Conservation (phyloP, 2,113 vertebrate species). For the Lanius ludovicianus region DNA sequence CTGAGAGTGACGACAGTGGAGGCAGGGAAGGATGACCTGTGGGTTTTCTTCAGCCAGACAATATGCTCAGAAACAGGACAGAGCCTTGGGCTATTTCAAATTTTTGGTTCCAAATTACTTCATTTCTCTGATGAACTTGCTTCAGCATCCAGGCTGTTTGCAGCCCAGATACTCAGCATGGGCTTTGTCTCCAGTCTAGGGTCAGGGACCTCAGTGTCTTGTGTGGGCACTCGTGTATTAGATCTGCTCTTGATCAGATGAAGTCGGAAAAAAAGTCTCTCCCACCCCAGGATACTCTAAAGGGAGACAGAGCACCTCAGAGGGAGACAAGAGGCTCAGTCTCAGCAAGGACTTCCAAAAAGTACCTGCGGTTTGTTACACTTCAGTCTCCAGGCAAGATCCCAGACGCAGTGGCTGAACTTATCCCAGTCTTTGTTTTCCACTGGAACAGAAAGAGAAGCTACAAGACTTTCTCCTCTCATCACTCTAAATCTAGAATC, state of each 20-base stretch:
- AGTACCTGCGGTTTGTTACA: background rate
- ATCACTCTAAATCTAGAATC: background rate
- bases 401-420: background rate
- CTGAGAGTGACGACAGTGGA: background rate
- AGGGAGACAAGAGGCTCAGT: background rate
- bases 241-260: background rate
- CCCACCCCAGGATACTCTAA: background rate
- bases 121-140: background rate
- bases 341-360: background rate
- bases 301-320: background rate
- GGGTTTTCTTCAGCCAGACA: background rate
- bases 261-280: background rate
- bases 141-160: background rate
- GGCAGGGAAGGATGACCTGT: background rate
- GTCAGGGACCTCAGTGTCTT: background rate
- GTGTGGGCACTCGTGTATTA: fast-evolving
- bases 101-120: background rate
- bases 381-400: background rate
- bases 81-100: background rate
- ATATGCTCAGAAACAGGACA: background rate
- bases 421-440: background rate
- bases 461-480: background rate
- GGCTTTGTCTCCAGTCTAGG: background rate
- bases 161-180: background rate
- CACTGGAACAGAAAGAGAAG: background rate